Conservation (phyloP, 1,140 invertebrate species). For the Dendrolimus kikuchii region DNA sequence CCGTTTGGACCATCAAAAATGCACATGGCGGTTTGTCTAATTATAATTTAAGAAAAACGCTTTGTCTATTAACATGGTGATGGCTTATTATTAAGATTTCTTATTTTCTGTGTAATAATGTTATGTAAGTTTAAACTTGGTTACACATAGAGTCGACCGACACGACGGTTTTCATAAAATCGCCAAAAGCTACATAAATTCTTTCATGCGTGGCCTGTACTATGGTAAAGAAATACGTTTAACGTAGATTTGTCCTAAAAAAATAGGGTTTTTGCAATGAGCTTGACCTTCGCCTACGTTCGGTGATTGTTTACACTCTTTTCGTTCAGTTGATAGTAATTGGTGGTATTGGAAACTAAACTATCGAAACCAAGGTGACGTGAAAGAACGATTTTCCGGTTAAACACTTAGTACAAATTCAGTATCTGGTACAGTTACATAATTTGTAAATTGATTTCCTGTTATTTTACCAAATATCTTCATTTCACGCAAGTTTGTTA, state of each 20-base stretch:
- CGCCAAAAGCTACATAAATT: constrained; percentile 14
- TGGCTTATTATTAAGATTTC: constrained; percentile 39
- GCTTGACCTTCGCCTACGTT: constrained; percentile 42
- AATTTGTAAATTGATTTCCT: too few relatives aligned
- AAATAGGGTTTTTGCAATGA: constrained; percentile 37
- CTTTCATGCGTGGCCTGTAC: constrained; percentile 8
- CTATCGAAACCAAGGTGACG: too few relatives aligned
- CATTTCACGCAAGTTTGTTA: too few relatives aligned
- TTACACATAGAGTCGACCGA: constrained; percentile 45
- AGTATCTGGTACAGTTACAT: too few relatives aligned
- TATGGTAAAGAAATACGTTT: constrained; percentile 8
- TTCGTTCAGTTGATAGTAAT: background rate
- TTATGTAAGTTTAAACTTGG: constrained; percentile 31
- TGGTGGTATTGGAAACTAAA: too few relatives aligned
- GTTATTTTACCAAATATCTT: too few relatives aligned
- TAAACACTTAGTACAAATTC: too few relatives aligned
- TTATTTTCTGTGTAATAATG: constrained; percentile 24
- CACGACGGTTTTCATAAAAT: background rate
- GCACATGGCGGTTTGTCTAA: constrained; percentile 45
- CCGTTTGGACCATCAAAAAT: constrained; percentile 53
- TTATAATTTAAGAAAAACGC: constrained; percentile 23
- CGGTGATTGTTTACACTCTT: constrained; percentile 27
- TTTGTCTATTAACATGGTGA: constrained; percentile 54
- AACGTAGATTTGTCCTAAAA: constrained; percentile 38
- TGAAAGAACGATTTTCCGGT: too few relatives aligned